Evolutionary conservation across 1,140 invertebrate genomes (phyloP), one percentile per base, ranked within the genome.

Genomic region (Saxidomus purpurata): DNA sequence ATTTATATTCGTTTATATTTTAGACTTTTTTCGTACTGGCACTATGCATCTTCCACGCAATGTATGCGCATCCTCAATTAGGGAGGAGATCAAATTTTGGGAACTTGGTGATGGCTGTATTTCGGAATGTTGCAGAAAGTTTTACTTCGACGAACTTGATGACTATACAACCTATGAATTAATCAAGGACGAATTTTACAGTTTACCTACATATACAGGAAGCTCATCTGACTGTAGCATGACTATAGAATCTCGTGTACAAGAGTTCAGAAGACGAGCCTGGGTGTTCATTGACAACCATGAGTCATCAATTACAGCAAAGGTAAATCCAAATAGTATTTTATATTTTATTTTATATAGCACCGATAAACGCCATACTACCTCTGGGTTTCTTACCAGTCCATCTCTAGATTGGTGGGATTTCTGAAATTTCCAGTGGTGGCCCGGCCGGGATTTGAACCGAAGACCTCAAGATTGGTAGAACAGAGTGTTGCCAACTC

Each of bases 141-240:
- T 69, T 40, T 89, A 89, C 40, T 82, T 81, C 31, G 79, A 89
- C 34, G 79, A 81, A 43, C 36, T 89, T 13, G 63, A 82, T 25
- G 77, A 81, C 17, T 69, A 69, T 59, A 74, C 77, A 3, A 89
- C 87, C n/a, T 89, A 81, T 52, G 59, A 81, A 55, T 25, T 52
- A 25, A 81, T 89, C 15, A 89, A 89, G 52, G 79, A 80, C 22
- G 87, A 89, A n/a, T 89, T 89, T 59, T 79, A 87, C 36, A 79
- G 85, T 63, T 47, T 63, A 61, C 85, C 69, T 4, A 77, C 43
- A 0, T 85, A 79, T 40, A 77, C 19, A 28, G 85, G 17, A 36
- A 19, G 15, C 31, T 8, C 47, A 22, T n/a, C 67, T 22, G 40
- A 47, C 34, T 31, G 40, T 19, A 25, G 28, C 3, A 31, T 52